Base-by-base conservation (phyloP, 1,140 invertebrate species). In the Antheraea pernyi region DNA sequence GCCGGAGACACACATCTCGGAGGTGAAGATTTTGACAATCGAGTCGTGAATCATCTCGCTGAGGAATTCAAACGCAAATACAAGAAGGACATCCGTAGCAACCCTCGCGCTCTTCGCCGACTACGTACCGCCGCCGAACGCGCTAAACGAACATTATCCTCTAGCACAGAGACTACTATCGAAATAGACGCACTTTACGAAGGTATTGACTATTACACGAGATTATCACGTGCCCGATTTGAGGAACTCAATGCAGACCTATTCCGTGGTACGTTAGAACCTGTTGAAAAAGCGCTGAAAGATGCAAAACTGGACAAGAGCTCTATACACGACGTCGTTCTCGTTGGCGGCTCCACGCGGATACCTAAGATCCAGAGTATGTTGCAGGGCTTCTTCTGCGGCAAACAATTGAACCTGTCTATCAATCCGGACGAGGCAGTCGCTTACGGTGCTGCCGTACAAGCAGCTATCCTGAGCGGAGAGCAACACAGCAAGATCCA, bases 1-100 rank as follows among this genome's bases (percentile, higher is more conserved):
- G 96, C 96, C 0, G 95, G 95, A 2, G 95, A 96, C 75, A 96
- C 95, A 0, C 95, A 95, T 81, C 87, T 96, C 30, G 95, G 95
- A 37, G 97, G 97, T 1, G 97, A 98, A 87, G 97, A 98, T 84
- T 98, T 98, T 77, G 97, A 97, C 85, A 96, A 97, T 82, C 87
- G 96, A 42, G 90, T 98, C 76, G 97, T 98, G 0, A 95, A 95
- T 74, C 95, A 97, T 83, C 90, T 95, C 8, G 92, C 93, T 5
- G 94, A 93, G 10, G 93, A 94, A 75, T 94, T 94, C 70, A 93
- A 94, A 72, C 80, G 93, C 7, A 94, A 94, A 74, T 93, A 89
- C 79, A 86, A 82, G 42, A 94, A 93, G 74, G 93, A 94, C 69
- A 71, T 93, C 30, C 84, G 78, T 46, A 70, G 74, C 8, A 94